Percentiles rank a stretch among this genome's conserved stretches.
These are phyloP conservation scores for Malaclemys terrapin DNA, from an alignment of 2,113 vertebrate genomes.

Conservation along the genomic window DNA sequence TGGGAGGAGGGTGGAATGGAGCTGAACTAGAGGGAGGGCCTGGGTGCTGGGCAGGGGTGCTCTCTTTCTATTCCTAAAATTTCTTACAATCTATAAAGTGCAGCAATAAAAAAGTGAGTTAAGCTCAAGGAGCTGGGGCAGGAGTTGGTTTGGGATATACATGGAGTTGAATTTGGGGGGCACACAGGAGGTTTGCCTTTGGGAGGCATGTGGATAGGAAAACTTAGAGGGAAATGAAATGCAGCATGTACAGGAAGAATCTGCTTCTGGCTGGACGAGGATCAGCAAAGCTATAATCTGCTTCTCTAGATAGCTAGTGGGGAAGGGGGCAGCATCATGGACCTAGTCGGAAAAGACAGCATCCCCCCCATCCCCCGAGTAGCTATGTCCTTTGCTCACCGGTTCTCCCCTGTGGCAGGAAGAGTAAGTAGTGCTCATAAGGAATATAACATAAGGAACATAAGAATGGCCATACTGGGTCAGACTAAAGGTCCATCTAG, in stretches of 20 bases:
- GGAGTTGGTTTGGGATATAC: not conserved
- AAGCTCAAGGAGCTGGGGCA: not conserved
- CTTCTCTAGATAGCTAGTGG: not conserved
- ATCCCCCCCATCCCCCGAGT: not conserved
- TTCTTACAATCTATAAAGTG: not conserved
- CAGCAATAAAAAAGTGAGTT: not conserved
- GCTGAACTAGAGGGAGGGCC: not conserved
- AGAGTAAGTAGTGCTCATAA: too few relatives aligned
- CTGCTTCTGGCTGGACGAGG: not conserved
- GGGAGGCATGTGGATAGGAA: not conserved
- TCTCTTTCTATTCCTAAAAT: not conserved
- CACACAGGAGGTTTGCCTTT: not conserved
- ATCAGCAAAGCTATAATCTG: not conserved
- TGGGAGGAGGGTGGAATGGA: fast-evolving
- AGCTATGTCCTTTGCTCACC: not conserved
- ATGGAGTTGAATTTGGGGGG: not conserved
- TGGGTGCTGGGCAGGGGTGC: not conserved
- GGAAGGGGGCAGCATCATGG: not conserved
- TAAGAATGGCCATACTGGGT: not conserved
- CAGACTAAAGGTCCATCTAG: not conserved
- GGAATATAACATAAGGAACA: too few relatives aligned
- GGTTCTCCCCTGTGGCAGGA: not conserved
- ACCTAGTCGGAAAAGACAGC: constrained; percentile 3
- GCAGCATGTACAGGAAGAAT: not conserved
- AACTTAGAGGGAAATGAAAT: not conserved